These are phyloP conservation scores for Oreotragus oreotragus DNA, from an alignment of 2,113 vertebrate genomes.

Conservation along the genomic window DNA sequence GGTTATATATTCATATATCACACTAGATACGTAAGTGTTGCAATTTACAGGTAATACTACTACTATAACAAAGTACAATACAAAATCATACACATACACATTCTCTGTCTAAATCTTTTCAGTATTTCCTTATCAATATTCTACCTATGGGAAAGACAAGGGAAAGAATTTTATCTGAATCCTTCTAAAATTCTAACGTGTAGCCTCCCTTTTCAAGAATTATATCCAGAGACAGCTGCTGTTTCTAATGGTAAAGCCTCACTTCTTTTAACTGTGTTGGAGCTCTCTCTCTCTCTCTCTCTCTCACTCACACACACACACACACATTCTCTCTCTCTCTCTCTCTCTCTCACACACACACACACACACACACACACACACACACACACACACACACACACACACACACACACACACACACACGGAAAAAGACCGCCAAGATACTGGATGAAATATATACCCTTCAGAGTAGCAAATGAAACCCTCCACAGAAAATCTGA, in stretches of 20 bases:
- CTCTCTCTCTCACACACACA: neutral
- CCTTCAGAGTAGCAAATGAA: neutral
- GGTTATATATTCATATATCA: neutral
- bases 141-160: neutral
- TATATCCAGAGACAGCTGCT: neutral
- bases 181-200: neutral
- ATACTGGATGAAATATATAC: neutral
- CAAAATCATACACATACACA: neutral
- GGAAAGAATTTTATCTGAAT: neutral
- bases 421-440: neutral
- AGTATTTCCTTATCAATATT: neutral
- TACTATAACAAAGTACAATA: neutral
- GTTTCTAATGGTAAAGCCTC: neutral
- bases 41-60: neutral
- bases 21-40: neutral
- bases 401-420: neutral
- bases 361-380: neutral
- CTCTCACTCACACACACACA: neutral
- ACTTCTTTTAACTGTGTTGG: neutral
- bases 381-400: neutral
- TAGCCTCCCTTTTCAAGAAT: neutral
- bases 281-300: accelerated
- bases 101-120: neutral
- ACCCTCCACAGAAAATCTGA: neutral
- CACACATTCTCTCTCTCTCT: neutral